A percentile compares a stretch with the other conserved stretches of the same genome.
These are phyloP conservation scores for Scelioninae gen. 1 DNA, from an alignment of 2,888 invertebrate species.

Conservation along the genomic window DNA sequence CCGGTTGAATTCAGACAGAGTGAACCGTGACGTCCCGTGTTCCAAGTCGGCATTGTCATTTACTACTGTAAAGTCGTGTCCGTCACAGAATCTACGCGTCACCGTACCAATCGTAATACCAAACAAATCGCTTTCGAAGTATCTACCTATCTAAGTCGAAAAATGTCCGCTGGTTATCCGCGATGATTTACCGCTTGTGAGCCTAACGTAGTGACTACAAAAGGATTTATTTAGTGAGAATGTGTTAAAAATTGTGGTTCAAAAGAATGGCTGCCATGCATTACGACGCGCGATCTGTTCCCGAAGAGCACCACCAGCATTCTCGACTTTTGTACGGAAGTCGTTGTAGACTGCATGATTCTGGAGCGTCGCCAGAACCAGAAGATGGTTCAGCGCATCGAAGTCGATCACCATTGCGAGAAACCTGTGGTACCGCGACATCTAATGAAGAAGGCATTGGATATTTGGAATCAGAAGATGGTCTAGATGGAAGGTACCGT, in stretches of 20 bases:
- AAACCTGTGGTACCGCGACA: conserved; percentile 59
- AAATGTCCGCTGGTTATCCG: background rate
- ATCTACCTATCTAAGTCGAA: conserved; percentile 3
- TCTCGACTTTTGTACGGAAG: conserved; percentile 74
- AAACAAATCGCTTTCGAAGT: too few species aligned
- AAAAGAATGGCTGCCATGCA: conserved; percentile 79
- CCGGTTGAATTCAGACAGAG: conserved; percentile 9
- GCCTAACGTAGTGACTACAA: conserved; percentile 6
- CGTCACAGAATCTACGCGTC: background rate
- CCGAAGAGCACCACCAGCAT: conserved; percentile 78
- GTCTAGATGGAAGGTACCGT: conserved; percentile 36
- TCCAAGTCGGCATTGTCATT: conserved; percentile 38
- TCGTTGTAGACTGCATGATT: conserved; percentile 74
- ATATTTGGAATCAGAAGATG: conserved; percentile 49
- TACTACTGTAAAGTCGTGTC: conserved; percentile 25
- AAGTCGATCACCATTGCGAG: conserved; percentile 69
- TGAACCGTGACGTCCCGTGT: conserved; percentile 13
- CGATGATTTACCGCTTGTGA: conserved; percentile 22
- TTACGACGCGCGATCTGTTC: conserved; percentile 79
- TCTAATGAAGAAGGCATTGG: conserved; percentile 70
- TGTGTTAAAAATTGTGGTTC: conserved; percentile 31
- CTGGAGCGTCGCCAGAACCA: conserved; percentile 73
- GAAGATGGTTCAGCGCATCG: conserved; percentile 39
- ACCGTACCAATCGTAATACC: background rate
- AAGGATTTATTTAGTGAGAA: conserved; percentile 24